Evolutionary conservation across 2,797 vertebrate species (phyloP).

Genomic region (Babyrousa celebensis): DNA sequence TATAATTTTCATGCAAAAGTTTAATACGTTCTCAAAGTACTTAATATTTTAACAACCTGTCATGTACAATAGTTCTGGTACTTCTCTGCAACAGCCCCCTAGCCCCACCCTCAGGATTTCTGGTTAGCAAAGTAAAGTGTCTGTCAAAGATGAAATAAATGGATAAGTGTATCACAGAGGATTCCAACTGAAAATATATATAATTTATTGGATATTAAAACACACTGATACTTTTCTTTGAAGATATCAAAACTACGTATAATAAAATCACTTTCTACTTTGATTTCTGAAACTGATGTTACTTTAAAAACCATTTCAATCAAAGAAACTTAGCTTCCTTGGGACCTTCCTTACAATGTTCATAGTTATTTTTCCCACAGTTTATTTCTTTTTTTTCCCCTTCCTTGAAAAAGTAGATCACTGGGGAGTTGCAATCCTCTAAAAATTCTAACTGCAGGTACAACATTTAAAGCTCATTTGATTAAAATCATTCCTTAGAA

Average conservation of each 20-base stretch:
- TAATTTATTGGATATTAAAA: constrained; percentile 58
- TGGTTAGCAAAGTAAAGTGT: constrained; percentile 46
- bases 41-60: constrained; percentile 54
- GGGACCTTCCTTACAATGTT: constrained; percentile 65
- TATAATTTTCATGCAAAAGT: constrained; percentile 34
- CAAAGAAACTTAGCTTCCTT: constrained; percentile 45
- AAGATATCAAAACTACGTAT: constrained; percentile 43
- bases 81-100: not conserved
- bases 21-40: not conserved
- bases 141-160: constrained; percentile 73
- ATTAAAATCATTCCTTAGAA: constrained; percentile 85
- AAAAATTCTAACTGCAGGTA: constrained; percentile 77
- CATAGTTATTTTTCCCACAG: constrained; percentile 54
- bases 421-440: constrained; percentile 27
- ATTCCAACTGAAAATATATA: constrained; percentile 68
- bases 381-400: constrained; percentile 54
- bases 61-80: not conserved
- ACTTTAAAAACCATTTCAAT: constrained; percentile 53
- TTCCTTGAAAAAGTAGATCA: constrained; percentile 58
- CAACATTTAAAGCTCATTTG: constrained; percentile 85
- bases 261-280: constrained; percentile 65
- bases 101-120: not conserved
- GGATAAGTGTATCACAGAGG: constrained; percentile 40
- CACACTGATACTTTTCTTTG: constrained; percentile 47
- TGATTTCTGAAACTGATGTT: constrained; percentile 69